phyloP scores from a whole-genome alignment of 2,888 invertebrate species.

The Clunio marinus region DNA sequence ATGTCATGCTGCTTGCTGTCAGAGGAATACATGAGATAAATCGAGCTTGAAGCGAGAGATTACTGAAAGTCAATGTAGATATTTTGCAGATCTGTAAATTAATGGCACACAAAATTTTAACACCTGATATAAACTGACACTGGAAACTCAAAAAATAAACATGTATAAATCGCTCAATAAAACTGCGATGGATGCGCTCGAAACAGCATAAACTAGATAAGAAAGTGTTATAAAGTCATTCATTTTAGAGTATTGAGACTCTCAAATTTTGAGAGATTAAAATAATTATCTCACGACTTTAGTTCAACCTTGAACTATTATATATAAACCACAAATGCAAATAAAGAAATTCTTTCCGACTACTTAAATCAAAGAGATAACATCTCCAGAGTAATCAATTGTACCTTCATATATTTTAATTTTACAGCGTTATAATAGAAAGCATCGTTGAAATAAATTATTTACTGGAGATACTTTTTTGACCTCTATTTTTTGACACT shows the following conservation, averaged over 20 bases:
- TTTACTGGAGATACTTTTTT: too few species aligned
- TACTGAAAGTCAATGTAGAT: slow-evolving; percentile 3
- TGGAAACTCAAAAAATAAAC: background rate
- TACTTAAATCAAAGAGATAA: too few species aligned
- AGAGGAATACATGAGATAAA: slow-evolving; percentile 13
- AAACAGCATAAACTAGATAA: slow-evolving; percentile 15
- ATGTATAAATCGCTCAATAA: slow-evolving; percentile 12
- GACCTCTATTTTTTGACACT: too few species aligned
- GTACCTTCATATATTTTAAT: too few species aligned
- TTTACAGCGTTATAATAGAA: too few species aligned
- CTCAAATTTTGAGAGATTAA: too few species aligned
- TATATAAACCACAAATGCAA: too few species aligned
- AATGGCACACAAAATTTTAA: background rate
- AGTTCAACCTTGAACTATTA: too few species aligned
- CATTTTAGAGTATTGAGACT: slow-evolving; percentile 1
- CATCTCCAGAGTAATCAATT: too few species aligned
- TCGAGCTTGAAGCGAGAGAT: slow-evolving; percentile 13
- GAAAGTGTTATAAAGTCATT: slow-evolving; percentile 11
- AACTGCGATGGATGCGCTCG: slow-evolving; percentile 2
- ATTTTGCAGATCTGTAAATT: slow-evolving; percentile 25
- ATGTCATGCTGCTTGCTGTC: background rate
- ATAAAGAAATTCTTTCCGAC: too few species aligned
- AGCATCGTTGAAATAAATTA: too few species aligned
- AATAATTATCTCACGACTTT: too few species aligned
- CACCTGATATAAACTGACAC: slow-evolving; percentile 29